Base-by-base conservation (phyloP, 2,888 invertebrate genomes). In the Zaprionus bogoriensis region DNA sequence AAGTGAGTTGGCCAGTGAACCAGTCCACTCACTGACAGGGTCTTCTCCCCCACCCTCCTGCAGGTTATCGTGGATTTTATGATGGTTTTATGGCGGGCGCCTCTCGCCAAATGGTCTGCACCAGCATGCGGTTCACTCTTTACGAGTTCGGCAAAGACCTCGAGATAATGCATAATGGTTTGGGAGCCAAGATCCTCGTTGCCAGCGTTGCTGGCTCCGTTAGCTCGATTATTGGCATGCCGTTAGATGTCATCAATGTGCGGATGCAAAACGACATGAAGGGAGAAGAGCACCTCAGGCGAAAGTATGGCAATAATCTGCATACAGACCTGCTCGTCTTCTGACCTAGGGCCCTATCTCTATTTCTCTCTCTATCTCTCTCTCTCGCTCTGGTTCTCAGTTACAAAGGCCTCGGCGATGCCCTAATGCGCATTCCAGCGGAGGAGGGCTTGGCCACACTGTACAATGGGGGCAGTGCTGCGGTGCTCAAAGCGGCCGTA, bases 211-310 rank as follows among this genome's bases (percentile, higher is more conserved):
- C 77, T 1, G 77, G 77, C 1, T 19, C 36, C 0, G 2, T 53
- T 9, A 67, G 62, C 1, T 58, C 80, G 1, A 10, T 54, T 1
- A 7, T 55, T 2, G 73, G 65, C 2, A 69, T 76, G 25, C 77
- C 77, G 12, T 27, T 62, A 19, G 77, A 77, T 47, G 55, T 77
- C 7, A 47, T 77, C 2, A 79, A 76, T 52, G 54, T 77, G 0
- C 67, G 77, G 2, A 77, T 77, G 77, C 77, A 77, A 32, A 76
- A 39, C 14, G 73, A 76, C 20, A 72, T 76, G 77, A 72, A 79
- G 28, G 1, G 4, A 2, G 3, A 19, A 0, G 19, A 14, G 2
- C 7, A 41, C 1, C 3, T 19, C 4, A 58, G 42, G 2, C 62
- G 80, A 50, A 76, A 64, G 77, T 77, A 61, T 42, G 7, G 7